Percentiles rank a stretch among this genome's conserved stretches.
Conservation (phyloP, 2,888 invertebrate genomes). For the Eilema sororculum region DNA sequence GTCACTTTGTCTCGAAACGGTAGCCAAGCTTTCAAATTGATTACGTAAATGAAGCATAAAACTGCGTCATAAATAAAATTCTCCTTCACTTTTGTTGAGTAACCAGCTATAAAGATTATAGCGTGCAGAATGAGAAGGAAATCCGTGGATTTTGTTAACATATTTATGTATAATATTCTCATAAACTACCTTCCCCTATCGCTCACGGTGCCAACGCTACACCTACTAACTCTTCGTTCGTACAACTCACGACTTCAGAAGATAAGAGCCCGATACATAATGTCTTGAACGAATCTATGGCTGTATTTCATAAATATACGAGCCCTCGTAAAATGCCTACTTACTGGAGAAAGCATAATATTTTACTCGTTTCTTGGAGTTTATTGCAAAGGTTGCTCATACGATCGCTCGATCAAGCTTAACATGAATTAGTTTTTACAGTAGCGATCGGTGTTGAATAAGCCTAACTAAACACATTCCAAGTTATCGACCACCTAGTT, state of each 20-base stretch:
- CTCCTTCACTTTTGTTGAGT: constrained; percentile 9
- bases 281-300: constrained; percentile 5
- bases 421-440: background rate
- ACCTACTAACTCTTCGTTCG: constrained; percentile 11
- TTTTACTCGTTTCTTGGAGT: background rate
- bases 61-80: constrained; percentile 4
- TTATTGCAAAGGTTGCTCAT: background rate
- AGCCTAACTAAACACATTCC: too few relatives aligned
- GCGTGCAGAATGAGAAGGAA: background rate
- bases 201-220: constrained; percentile 23
- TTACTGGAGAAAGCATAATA: background rate
- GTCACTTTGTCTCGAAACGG: background rate
- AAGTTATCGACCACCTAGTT: too few relatives aligned
- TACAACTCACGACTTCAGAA: constrained; percentile 18
- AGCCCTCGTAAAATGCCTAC: background rate
- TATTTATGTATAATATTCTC: constrained; percentile 40
- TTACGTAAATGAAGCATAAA: background rate
- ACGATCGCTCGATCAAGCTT: background rate
- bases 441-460: background rate
- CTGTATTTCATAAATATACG: background rate
- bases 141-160: constrained; percentile 14
- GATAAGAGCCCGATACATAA: constrained; percentile 21
- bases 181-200: constrained; percentile 38
- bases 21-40: constrained; percentile 3
- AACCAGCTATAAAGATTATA: constrained; percentile 1